Evolutionary conservation across 1,140 invertebrate species (phyloP), one percentile per base, ranked within the genome.

Genomic region (Ceratina calcarata): DNA sequence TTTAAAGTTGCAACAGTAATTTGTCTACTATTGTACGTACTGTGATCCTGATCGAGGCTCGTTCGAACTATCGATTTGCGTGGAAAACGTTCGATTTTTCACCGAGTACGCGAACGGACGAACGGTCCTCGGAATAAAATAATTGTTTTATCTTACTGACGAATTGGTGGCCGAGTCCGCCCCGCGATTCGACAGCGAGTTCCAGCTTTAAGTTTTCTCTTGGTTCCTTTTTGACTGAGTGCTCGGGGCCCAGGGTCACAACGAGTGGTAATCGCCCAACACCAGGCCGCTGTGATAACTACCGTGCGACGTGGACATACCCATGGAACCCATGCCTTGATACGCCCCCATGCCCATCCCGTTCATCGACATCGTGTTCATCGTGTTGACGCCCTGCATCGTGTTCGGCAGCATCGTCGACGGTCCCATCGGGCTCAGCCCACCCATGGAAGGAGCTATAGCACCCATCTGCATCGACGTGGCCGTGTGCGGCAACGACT

Each of bases 391-490:
- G 66, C 90, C 81, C 69, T 93, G 92, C 91, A 93, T 93, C 57
- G 91, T 88, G 74, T 92, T 91, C 12, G 91, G 91, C 22, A 92
- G 75, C 90, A 93, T 92, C 58, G 92, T 89, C 27, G 91, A 90
- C 0, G 91, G 91, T 0, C 91, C 91, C 91, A 93, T 93, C 2
- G 92, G 92, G 75, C 91, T 92, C 22, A 93, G 83, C 20, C 91
- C 91, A 20, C 91, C 88, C 91, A 93, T 92, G 51, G 91, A 89
- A 15, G 92, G 91, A 7, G 91, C 91, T 32, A 93, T 93, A 61
- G 92, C 87, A 22, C 92, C 92, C 92, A 93, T 93, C 78, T 93
- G 92, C 92, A 93, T 93, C 66, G 92, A 92, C 49, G 92, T 92
- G 16, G 92, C 90, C 58, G 91, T 93, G 65, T 93, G 92, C 10